Conservation (phyloP, 2,113 vertebrate genomes). For the Perca flavescens region DNA sequence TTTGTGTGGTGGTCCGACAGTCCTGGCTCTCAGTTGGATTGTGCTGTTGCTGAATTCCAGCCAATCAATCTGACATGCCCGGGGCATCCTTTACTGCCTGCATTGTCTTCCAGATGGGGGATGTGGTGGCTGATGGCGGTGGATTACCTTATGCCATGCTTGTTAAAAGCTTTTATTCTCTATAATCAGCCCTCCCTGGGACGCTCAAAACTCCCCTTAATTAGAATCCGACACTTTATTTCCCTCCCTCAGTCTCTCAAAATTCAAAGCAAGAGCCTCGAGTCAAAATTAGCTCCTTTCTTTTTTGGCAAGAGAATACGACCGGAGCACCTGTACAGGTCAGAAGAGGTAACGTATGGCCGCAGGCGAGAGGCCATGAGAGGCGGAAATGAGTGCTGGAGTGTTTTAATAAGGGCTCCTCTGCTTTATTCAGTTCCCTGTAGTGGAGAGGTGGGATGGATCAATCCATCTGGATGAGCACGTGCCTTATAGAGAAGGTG, state of each 20-base stretch:
- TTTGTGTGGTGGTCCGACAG: constrained; percentile 1
- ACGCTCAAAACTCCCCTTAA: constrained; percentile 68
- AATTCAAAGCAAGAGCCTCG: constrained; percentile 49
- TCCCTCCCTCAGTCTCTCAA: constrained; percentile 50
- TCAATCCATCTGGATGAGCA: constrained; percentile 30
- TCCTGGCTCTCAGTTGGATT: constrained; percentile 34
- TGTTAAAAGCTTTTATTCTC: constrained; percentile 74
- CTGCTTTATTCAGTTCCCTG: constrained; percentile 21
- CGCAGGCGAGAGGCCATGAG: constrained; percentile 31
- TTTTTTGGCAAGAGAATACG: constrained; percentile 20
- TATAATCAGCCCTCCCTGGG: constrained; percentile 60
- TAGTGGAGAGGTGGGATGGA: neutral
- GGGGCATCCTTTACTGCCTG: constrained; percentile 48
- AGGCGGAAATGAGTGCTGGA: constrained; percentile 28
- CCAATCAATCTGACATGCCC: constrained; percentile 52
- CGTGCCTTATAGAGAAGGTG: constrained; percentile 30
- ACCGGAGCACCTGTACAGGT: constrained; percentile 51
- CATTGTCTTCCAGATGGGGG: constrained; percentile 13
- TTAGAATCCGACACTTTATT: constrained; percentile 62
- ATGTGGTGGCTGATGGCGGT: constrained; percentile 8
- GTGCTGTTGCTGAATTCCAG: constrained; percentile 41
- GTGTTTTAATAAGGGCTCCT: constrained; percentile 48
- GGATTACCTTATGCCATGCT: constrained; percentile 64
- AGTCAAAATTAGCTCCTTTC: constrained; percentile 41
- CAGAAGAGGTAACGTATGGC: constrained; percentile 35